phyloP scores from a whole-genome alignment of 2,797 vertebrate genomes.

The Chiroxiphia lanceolata region DNA sequence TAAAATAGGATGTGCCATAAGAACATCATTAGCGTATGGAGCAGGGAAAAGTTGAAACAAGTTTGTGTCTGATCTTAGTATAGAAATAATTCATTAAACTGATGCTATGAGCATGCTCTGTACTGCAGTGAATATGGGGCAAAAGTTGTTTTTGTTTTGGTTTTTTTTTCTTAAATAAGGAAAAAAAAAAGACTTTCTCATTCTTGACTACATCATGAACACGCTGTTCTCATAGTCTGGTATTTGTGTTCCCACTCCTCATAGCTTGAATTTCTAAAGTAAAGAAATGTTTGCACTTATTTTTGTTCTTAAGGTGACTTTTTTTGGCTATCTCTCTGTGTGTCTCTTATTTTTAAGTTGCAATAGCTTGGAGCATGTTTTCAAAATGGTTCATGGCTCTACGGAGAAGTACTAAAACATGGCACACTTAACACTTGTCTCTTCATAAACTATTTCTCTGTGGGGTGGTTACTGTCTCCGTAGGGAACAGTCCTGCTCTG shows the following conservation, averaged over 20 bases:
- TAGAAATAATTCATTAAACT: constrained; percentile 41
- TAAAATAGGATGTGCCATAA: constrained; percentile 65
- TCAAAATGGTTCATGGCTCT: constrained; percentile 52
- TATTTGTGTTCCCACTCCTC: constrained; percentile 58
- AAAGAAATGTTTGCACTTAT: constrained; percentile 75
- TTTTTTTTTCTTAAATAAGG: neutral
- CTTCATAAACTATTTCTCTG: constrained; percentile 48
- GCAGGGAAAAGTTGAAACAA: constrained; percentile 43
- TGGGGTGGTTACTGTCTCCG: constrained; percentile 9
- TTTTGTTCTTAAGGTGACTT: constrained; percentile 67
- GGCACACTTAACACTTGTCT: constrained; percentile 49
- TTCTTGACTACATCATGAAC: constrained; percentile 36
- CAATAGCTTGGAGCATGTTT: constrained; percentile 59
- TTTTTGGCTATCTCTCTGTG: constrained; percentile 34
- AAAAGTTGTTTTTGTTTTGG: neutral
- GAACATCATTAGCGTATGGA: constrained; percentile 25
- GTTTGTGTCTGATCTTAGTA: constrained; percentile 52
- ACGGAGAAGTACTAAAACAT: constrained; percentile 54
- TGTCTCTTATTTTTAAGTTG: constrained; percentile 51
- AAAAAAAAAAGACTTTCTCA: neutral
- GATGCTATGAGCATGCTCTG: constrained; percentile 57
- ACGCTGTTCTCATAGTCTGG: constrained; percentile 19
- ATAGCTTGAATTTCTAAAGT: constrained; percentile 67
- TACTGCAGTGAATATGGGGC: constrained; percentile 50
- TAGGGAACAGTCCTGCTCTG: constrained; percentile 34